Percentiles rank a stretch among this genome's conserved stretches.
phyloP scores from a whole-genome alignment of 2,888 invertebrate species.

The Drosophila yooni region DNA sequence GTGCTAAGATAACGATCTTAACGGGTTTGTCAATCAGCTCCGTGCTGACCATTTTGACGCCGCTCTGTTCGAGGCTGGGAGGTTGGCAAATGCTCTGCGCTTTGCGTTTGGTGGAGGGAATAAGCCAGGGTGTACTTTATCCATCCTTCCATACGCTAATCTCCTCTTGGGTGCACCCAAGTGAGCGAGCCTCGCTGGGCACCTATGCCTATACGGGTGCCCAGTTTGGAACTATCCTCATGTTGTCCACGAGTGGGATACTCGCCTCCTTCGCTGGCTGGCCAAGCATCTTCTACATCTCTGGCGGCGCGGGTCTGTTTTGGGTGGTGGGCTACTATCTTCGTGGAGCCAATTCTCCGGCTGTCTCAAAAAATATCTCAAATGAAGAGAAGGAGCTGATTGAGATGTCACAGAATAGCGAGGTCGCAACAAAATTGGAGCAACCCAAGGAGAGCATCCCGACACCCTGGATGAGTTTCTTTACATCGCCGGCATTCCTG shows the following conservation, averaged over 20 bases:
- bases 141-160: constrained; percentile 90
- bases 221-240: constrained; percentile 89
- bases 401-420: constrained; percentile 86
- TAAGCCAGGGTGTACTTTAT: constrained; percentile 90
- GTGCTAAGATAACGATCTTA: constrained; percentile 88
- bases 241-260: constrained; percentile 89
- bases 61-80: constrained; percentile 88
- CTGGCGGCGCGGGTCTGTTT: constrained; percentile 86
- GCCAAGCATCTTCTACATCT: constrained; percentile 89
- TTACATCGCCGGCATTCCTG: constrained; percentile 87
- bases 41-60: constrained; percentile 88
- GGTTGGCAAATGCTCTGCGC: constrained; percentile 88
- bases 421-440: constrained; percentile 38
- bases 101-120: constrained; percentile 89
- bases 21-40: constrained; percentile 87
- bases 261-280: constrained; percentile 88
- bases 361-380: constrained; percentile 87
- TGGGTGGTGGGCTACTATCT: constrained; percentile 86
- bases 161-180: constrained; percentile 90
- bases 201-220: constrained; percentile 87
- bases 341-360: constrained; percentile 88
- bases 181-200: constrained; percentile 87
- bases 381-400: constrained; percentile 89
- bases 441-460: constrained; percentile 46
- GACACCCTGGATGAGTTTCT: constrained; percentile 88